Percentiles rank a stretch among this genome's conserved stretches.
phyloP scores from a whole-genome alignment of 2,797 vertebrate genomes.

The Emydoidea blandingii region DNA sequence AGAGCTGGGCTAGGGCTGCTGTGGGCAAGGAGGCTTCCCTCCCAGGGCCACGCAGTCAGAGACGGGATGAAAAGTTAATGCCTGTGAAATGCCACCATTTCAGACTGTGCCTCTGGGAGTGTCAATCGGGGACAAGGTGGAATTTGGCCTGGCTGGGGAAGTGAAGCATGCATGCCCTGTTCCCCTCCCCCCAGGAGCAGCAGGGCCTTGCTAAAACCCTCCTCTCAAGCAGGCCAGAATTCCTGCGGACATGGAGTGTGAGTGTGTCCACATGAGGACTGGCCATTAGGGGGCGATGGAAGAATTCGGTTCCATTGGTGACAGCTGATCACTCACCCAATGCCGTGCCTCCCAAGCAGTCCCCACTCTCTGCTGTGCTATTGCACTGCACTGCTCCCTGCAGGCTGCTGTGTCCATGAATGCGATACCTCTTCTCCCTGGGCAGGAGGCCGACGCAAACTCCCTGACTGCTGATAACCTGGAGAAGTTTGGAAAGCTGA shows the following conservation, averaged over 20 bases:
- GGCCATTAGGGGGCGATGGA: neutral
- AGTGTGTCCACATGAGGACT: neutral
- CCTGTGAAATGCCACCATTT: accelerated
- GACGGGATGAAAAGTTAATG: neutral
- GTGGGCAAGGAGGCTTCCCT: neutral
- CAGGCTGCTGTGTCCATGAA: neutral
- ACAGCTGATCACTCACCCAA: neutral
- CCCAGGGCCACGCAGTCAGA: accelerated
- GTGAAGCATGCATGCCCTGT: neutral
- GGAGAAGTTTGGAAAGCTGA: slow-evolving; percentile 90
- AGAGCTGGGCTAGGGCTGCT: accelerated
- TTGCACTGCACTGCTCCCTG: neutral
- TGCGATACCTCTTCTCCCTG: neutral
- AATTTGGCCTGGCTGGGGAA: neutral
- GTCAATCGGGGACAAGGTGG: accelerated
- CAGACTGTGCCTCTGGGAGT: neutral
- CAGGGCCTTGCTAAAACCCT: accelerated
- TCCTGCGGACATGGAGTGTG: neutral
- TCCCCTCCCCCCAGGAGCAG: neutral
- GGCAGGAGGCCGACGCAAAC: slow-evolving; percentile 86
- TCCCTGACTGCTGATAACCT: slow-evolving; percentile 93
- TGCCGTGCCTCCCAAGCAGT: neutral
- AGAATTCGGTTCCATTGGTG: neutral
- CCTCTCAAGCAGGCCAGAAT: neutral
- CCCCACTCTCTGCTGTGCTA: too few species aligned